These are phyloP conservation scores for Tiliacea citrago DNA, from an alignment of 2,888 invertebrate species.

Conservation along the genomic window DNA sequence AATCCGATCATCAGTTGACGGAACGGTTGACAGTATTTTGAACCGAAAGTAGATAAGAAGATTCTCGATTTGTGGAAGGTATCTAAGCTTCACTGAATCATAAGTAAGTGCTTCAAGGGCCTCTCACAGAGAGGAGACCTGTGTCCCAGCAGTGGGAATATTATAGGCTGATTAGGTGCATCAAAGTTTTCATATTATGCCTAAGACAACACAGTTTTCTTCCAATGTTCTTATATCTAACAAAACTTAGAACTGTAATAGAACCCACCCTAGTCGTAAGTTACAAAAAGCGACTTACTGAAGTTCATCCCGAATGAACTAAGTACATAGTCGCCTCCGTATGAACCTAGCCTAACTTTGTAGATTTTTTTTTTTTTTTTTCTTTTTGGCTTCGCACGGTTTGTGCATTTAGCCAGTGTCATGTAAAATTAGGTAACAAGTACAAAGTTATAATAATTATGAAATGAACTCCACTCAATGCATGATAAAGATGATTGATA, in stretches of 20 bases:
- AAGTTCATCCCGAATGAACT: conserved; percentile 26
- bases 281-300: conserved; percentile 19
- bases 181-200: background rate
- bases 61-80: background rate
- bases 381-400: no score
- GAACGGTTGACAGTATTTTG: background rate
- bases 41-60: background rate
- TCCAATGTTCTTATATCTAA: background rate
- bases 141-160: no score
- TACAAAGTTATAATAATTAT: no score
- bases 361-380: no score
- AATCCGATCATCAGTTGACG: background rate
- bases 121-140: no score
- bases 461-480: no score
- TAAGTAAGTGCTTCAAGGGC: background rate
- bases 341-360: conserved; percentile 7
- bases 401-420: no score
- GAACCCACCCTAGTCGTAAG: background rate
- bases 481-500: no score
- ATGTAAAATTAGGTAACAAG: no score
- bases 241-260: background rate
- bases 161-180: no score
- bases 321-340: background rate
- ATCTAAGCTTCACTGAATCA: background rate
- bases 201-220: background rate